Conservation (phyloP, 2,113 vertebrate genomes). For the Campylomormyrus tamandua region DNA sequence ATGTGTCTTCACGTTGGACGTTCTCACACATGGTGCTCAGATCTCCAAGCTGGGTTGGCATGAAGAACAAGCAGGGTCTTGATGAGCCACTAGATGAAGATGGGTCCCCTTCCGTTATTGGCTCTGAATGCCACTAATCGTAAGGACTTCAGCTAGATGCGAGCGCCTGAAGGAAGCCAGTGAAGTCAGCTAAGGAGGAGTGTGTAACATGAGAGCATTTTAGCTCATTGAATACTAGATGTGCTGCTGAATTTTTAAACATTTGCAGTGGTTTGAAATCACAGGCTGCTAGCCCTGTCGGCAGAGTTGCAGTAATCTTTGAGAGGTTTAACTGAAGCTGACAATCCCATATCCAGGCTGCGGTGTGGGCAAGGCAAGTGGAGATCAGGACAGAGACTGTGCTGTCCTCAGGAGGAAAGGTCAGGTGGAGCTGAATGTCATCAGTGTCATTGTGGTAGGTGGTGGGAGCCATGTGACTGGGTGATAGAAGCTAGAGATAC, state of each 20-base stretch:
- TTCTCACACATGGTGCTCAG: background rate
- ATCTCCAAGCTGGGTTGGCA: background rate
- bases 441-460: background rate
- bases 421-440: background rate
- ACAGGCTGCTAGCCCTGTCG: background rate
- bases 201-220: background rate
- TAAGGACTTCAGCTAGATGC: background rate
- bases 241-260: background rate
- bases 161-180: background rate
- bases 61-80: background rate
- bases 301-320: background rate
- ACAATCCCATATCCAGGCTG: background rate
- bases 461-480: background rate
- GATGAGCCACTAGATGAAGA: background rate
- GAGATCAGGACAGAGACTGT: background rate
- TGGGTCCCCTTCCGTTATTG: background rate
- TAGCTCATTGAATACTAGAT: background rate
- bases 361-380: background rate
- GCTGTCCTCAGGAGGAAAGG: background rate
- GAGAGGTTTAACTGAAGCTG: background rate
- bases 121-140: background rate
- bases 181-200: background rate
- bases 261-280: background rate
- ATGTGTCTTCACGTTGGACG: background rate
- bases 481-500: background rate